These are phyloP conservation scores for Ranitomeya variabilis DNA, from an alignment of 2,113 vertebrate species.

Conservation along the genomic window DNA sequence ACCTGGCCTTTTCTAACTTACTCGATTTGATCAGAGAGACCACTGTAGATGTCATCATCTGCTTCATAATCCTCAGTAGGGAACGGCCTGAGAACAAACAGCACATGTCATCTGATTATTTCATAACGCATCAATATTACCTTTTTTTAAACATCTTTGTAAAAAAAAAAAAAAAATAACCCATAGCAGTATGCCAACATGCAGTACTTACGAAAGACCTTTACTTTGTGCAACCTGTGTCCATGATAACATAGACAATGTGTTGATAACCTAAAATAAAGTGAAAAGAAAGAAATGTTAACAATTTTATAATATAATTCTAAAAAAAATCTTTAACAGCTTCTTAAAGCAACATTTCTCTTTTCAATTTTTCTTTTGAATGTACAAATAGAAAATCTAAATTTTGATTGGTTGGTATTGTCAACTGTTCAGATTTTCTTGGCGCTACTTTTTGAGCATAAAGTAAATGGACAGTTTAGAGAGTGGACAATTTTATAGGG, in stretches of 20 bases:
- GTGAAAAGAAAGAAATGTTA: background rate
- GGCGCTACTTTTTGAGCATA: no score
- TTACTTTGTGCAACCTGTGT: constrained; percentile 72
- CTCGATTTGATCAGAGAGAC: constrained; percentile 92
- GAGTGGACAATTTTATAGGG: no score
- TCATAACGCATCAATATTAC: background rate
- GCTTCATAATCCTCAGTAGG: constrained; percentile 76
- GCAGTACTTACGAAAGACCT: constrained; percentile 77
- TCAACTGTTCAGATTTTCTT: no score
- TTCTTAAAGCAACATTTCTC: background rate
- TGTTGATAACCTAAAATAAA: constrained; percentile 78
- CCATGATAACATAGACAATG: constrained; percentile 81
- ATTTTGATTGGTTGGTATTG: no score
- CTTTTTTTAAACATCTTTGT: background rate
- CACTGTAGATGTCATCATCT: constrained; percentile 89
- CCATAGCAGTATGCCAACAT: background rate
- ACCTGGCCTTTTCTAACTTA: constrained; percentile 68
- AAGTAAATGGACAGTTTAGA: no score
- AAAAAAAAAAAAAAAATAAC: background rate
- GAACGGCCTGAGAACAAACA: constrained; percentile 75
- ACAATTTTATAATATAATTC: background rate
- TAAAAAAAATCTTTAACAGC: background rate
- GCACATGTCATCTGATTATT: background rate
- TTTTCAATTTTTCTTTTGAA: background rate
- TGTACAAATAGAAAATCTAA: no score